Base-by-base conservation (phyloP, 2,113 vertebrate species). In the Rynchops niger region DNA sequence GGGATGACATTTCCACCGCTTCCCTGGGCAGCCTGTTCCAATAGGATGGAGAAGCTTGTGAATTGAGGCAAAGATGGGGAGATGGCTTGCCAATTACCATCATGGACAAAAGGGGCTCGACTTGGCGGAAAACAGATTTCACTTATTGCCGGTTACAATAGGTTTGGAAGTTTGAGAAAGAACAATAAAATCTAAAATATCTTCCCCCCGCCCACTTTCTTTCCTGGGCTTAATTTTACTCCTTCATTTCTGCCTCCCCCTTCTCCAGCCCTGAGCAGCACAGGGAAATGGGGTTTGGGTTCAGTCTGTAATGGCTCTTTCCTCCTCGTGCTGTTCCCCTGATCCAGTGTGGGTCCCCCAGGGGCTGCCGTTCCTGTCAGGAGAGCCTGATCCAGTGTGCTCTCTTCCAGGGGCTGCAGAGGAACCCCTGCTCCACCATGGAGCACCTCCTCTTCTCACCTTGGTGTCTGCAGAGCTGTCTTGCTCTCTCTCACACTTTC, bases 231-330 rank as follows among this genome's bases (percentile, higher is more conserved):
- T 26, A 26, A 9, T 11, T 55, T 84, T 1, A 26, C 6, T 52
- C 15, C 58, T 36, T 77, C 42, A 11, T 42, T 69, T 30, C 15
- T 36, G 58, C 38, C 11, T 27, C 38, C 17, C 5, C 10, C 26
- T 26, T 40, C 17, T 27, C 7, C 30, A 29, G 9, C 8, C 29
- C 25, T 3, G 15, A 66, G 36, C 15, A 4, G 19, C 2, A 0
- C 12, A 30, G 15, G 27, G 27, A 43, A 58, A 34, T 6, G 3
- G 10, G 34, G 11, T 11, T 4, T 13, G 40, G 4, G 21, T 17
- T 77, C 40, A 32, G 55, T 42, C 55, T 7, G 1, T 40, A 62
- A 16, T 3, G 12, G 53, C 16, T 83, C 21, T 9, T 53, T 38
- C 38, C 27, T 66, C 22, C 23, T 53, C 23, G 11, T 3, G 3